Evolutionary conservation across 2,888 invertebrate genomes (phyloP), one percentile per base, ranked within the genome.

Genomic region (Latrodectus elegans): DNA sequence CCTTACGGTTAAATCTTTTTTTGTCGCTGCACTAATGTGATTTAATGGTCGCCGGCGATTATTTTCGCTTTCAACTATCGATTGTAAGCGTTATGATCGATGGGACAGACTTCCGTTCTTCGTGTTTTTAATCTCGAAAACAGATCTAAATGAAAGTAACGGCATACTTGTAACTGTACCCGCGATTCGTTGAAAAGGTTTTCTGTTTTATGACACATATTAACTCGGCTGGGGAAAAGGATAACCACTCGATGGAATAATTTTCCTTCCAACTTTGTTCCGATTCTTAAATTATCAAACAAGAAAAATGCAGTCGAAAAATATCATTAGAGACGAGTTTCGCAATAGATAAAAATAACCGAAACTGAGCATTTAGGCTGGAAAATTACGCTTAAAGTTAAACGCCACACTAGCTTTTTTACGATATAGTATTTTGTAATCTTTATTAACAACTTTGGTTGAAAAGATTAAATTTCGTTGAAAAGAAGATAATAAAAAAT

Each of bases 71-170:
- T 60, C 64, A 38, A 15, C 26, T 52, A 77, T 77, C 67, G 77
- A 77, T 71, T 71, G 49, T 49, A 49, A 15, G n/a, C n/a, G 55
- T 38, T 60, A 80, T 80, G 80, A 80, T 80, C 80, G 72, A 80
- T 80, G 80, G 15, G 73, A 60, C 60, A 15, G 2, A 60, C 60
- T 60, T 60, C 60, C 60, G 38, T 38, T 38, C 38, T 38, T 38
- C n/a, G 60, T 60, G 60, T 60, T 60, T 60, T 60, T 60, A 60
- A 60, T 60, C 60, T 60, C 11, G 14, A 60, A 12, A 38, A 60
- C 67, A 17, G 52, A 77, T 77, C 77, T 77, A 77, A 77, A 77
- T 77, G 77, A 77, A 77, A 68, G 53, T 77, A 68, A 51, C 68
- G 51, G 77, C 14, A 14, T 53, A 52, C 67, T 12, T n/a, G 12